Evolutionary conservation across 2,797 vertebrate species (phyloP).

Genomic region (Steatocranus sp.): DNA sequence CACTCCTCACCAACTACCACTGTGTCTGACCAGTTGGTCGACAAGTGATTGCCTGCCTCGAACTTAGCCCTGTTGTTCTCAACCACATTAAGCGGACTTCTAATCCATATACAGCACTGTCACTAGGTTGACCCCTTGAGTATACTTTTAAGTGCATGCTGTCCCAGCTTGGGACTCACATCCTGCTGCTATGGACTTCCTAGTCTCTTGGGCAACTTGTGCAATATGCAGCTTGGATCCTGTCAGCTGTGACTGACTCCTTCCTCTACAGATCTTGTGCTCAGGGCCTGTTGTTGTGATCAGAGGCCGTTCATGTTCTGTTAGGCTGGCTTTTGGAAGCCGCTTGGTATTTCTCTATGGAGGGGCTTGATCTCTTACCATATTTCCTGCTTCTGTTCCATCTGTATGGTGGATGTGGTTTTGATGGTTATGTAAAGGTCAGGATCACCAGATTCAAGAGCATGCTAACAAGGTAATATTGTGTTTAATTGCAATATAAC

Average conservation of each 20-base stretch:
- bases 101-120: not conserved
- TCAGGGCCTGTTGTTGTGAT: not conserved
- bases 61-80: not conserved
- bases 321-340: not conserved
- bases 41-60: not conserved
- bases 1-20: not conserved
- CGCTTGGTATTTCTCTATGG: not conserved
- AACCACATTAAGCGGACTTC: not conserved
- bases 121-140: not conserved
- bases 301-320: not conserved
- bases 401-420: not conserved
- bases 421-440: not conserved
- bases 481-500: not conserved
- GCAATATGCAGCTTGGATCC: not conserved
- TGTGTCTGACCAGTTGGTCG: not conserved
- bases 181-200: not conserved
- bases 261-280: not conserved
- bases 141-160: not conserved
- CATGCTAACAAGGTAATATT: not conserved
- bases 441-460: not conserved
- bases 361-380: not conserved
- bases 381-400: not conserved
- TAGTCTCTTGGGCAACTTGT: not conserved
- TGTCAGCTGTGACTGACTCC: not conserved
- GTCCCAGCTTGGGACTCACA: not conserved